Base-by-base conservation (phyloP, 2,797 vertebrate species). In the Sebastiscus tertius region DNA sequence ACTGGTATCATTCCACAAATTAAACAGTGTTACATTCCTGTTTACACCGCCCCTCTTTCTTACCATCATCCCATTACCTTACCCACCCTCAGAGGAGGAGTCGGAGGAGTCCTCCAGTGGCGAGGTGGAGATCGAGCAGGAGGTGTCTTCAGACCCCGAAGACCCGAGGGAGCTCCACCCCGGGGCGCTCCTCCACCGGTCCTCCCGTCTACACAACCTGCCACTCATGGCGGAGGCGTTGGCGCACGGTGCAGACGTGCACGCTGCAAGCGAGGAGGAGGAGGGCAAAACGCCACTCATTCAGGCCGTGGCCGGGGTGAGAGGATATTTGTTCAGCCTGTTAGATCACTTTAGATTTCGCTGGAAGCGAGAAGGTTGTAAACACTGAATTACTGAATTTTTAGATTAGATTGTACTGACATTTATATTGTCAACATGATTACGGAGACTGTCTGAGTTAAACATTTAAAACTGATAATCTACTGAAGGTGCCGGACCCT, bases 21-120 rank as follows among this genome's bases (percentile, higher is more conserved):
- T 1, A 63, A 82, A 56, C 6, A 1, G 18, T 34, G 5, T 18
- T 34, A 46, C 16, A 46, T 18, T 18, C 6, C 14, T 7, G 4
- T 54, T 70, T n/a, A 20, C 22, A 33, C 39, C 5, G 22, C 46
- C 52, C 5, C n/a, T 54, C 8, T 20, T 24, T 36, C 5, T 70
- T 46, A 27, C 22, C 26, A 16, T 60, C 18, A 22, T 67, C 31
- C 22, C 27, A 26, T 39, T 66, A 9, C 18, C 18, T 68, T 61
- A 2, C 11, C 46, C 11, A 7, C 22, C 46, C 26, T 34, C 86
- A 96, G 96, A 96, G 39, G 97, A 97, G 54, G 97, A 96, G 75
- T 99, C 98, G 0, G 98, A 99, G 88, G 97, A 97, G 77, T 99
- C 98, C 2, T 99, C 98, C 24, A 99, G 98, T 0, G 97, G 97